Conservation (phyloP, 2,888 invertebrate species). For the Microplitis manilae region DNA sequence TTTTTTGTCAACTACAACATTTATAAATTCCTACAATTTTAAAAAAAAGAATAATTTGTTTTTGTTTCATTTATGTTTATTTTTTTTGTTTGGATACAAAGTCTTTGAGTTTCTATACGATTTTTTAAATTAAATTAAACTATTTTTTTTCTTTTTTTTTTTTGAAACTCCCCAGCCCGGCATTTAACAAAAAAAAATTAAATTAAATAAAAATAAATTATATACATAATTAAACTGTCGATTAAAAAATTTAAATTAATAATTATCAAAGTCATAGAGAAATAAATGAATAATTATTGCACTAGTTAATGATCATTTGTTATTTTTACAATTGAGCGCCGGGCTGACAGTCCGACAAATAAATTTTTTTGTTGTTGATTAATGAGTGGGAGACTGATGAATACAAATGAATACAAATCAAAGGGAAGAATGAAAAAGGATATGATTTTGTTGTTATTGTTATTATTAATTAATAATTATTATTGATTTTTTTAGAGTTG, state of each 20-base stretch:
- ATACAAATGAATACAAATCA: not conserved
- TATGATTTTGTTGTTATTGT: not conserved
- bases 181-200: not conserved
- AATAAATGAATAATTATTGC: constrained; percentile 7
- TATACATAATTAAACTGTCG: constrained; percentile 41
- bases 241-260: constrained; percentile 25
- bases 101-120: not conserved
- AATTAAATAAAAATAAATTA: constrained; percentile 54
- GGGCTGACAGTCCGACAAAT: not conserved
- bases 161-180: constrained; percentile 17
- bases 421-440: constrained; percentile 9
- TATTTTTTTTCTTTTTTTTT: constrained; percentile 49
- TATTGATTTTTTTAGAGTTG: not conserved
- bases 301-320: not conserved
- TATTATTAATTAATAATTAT: constrained; percentile 25
- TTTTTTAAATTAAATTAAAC: constrained; percentile 49
- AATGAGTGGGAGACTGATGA: constrained; percentile 5
- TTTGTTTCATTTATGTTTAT: not conserved
- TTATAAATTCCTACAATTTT: not conserved
- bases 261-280: constrained; percentile 16
- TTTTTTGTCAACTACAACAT: not conserved
- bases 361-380: constrained; percentile 31
- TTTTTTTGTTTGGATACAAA: constrained; percentile 7
- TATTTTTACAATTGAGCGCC: not conserved
- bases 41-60: not conserved